phyloP scores from a whole-genome alignment of 2,888 invertebrate species.

The Lasioglossum figueresi region DNA sequence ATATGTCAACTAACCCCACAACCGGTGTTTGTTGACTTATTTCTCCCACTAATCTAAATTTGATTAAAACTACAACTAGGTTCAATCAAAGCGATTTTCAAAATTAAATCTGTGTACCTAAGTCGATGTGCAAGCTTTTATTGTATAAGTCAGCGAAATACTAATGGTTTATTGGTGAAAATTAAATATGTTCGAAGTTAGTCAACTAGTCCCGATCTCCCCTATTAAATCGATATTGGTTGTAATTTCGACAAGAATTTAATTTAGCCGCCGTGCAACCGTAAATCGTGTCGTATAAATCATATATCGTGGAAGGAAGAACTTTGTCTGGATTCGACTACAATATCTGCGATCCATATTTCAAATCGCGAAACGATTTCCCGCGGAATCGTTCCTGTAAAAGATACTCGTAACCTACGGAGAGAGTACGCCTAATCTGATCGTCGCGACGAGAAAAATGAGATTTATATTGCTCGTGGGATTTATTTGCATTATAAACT shows the following conservation, averaged over 20 bases:
- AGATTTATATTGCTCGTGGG: conserved; percentile 18
- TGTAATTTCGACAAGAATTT: background rate
- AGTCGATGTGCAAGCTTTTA: too few relatives aligned
- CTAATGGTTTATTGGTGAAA: too few relatives aligned
- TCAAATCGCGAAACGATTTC: background rate
- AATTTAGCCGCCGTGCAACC: background rate
- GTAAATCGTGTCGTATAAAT: background rate
- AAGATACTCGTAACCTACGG: background rate
- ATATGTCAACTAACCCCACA: too few relatives aligned
- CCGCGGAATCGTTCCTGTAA: background rate
- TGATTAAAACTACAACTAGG: too few relatives aligned
- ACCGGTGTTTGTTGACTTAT: too few relatives aligned
- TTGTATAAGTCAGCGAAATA: too few relatives aligned
- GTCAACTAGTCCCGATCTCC: too few relatives aligned
- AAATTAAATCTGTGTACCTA: too few relatives aligned
- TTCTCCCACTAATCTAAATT: too few relatives aligned
- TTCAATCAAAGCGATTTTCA: too few relatives aligned
- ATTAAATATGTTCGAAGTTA: too few relatives aligned
- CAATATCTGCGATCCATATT: background rate
- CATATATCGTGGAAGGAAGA: background rate
- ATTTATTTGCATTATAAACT: conserved; percentile 46
- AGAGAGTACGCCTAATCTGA: background rate
- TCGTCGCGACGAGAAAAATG: conserved; percentile 7
- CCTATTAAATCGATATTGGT: background rate
- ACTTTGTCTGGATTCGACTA: background rate